Percentiles rank a stretch among this genome's conserved stretches.
These are phyloP conservation scores for Tetrao urogallus DNA, from an alignment of 2,113 vertebrate species.

Conservation along the genomic window DNA sequence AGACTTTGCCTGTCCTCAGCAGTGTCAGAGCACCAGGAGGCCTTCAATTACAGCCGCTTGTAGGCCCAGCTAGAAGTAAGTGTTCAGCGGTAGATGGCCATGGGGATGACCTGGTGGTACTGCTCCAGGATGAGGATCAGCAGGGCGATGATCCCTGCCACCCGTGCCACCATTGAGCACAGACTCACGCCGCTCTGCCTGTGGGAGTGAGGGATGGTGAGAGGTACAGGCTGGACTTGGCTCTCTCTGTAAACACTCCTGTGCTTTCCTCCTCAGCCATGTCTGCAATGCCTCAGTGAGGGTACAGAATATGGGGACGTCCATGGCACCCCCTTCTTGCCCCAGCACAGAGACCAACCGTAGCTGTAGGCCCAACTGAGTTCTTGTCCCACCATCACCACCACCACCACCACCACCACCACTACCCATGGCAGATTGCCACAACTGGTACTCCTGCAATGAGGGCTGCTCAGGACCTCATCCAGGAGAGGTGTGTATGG, in stretches of 20 bases:
- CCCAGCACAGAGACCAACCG: neutral
- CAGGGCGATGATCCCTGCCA: conserved; percentile 83
- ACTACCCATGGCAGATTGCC: neutral
- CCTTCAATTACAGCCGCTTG: neutral
- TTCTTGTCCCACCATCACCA: neutral
- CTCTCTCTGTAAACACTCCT: neutral
- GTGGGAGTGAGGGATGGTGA: fast-evolving
- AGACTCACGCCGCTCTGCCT: conserved; percentile 88
- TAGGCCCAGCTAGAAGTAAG: conserved; percentile 30
- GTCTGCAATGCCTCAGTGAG: neutral
- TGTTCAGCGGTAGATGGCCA: conserved; percentile 78
- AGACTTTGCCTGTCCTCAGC: neutral
- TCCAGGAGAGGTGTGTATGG: neutral
- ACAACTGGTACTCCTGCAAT: neutral
- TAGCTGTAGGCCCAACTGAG: fast-evolving
- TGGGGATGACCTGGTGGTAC: conserved; percentile 78
- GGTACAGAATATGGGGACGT: neutral
- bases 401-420: neutral
- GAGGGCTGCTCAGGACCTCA: neutral
- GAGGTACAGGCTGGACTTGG: fast-evolving
- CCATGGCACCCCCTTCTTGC: neutral
- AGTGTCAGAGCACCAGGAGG: neutral
- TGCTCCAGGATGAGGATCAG: conserved; percentile 80
- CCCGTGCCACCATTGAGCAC: conserved; percentile 78
- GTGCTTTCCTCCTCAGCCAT: neutral